Conservation (phyloP, 2,113 vertebrate species). For the Perca flavescens region DNA sequence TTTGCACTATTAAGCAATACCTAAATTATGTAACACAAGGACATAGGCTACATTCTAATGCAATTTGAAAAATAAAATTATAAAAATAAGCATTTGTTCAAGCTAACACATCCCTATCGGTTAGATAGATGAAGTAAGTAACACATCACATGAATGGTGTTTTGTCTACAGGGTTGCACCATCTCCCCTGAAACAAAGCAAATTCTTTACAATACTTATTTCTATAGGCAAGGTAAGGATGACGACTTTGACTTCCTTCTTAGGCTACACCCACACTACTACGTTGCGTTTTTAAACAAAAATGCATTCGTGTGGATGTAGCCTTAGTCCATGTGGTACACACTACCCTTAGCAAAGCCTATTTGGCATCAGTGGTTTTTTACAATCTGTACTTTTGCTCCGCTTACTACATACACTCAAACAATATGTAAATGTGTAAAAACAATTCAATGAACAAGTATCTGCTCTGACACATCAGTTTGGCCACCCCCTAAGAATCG, state of each 20-base stretch:
- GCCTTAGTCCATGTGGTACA: neutral
- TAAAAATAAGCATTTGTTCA: neutral
- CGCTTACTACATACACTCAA: neutral
- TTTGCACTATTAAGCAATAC: neutral
- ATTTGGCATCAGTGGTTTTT: neutral
- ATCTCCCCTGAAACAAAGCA: neutral
- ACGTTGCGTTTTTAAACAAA: no score
- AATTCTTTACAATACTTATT: no score
- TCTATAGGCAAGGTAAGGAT: no score
- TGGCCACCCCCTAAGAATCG: neutral
- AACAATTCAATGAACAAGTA: neutral
- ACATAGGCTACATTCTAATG: neutral
- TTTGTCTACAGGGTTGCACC: neutral
- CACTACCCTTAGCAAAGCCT: neutral
- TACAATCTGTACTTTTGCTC: neutral
- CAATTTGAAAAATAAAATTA: neutral
- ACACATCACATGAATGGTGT: neutral
- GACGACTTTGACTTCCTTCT: no score
- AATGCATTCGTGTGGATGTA: no score
- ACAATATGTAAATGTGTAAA: neutral
- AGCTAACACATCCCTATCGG: neutral
- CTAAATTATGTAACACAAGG: slow-evolving; percentile 2
- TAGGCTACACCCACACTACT: no score
- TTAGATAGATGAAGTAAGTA: neutral
- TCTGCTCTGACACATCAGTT: slow-evolving; percentile 21